These are phyloP conservation scores for Cyprinodon tularosa DNA, from an alignment of 2,113 vertebrate species.

Conservation along the genomic window DNA sequence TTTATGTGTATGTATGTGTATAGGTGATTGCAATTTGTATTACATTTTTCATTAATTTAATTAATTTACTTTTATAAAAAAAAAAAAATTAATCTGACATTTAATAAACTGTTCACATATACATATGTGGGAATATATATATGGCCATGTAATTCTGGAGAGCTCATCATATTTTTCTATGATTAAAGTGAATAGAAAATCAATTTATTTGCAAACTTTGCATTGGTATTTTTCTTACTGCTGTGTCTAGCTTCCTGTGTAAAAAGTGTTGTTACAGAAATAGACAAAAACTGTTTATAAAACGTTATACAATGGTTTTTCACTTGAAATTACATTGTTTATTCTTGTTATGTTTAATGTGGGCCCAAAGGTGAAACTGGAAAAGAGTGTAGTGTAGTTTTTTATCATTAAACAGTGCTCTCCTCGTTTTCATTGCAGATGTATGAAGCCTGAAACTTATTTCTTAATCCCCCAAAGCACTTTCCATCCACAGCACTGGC, in stretches of 20 bases:
- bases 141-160: neutral
- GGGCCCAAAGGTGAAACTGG: neutral
- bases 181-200: neutral
- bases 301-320: neutral
- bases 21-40: no score
- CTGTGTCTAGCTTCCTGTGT: neutral
- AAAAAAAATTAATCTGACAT: neutral
- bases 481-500: neutral
- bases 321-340: neutral
- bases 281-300: neutral
- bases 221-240: neutral
- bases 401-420: neutral
- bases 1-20: no score
- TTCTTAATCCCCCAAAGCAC: conserved; percentile 12
- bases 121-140: no score
- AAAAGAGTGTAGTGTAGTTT: neutral
- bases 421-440: conserved; percentile 8
- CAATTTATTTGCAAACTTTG: neutral
- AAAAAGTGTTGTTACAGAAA: neutral
- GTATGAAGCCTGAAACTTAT: neutral
- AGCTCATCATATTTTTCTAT: neutral
- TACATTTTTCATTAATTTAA: no score
- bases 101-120: neutral
- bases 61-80: no score
- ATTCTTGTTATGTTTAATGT: neutral